These are phyloP conservation scores for Trachemys scripta DNA, from an alignment of 2,113 vertebrate genomes.

Conservation along the genomic window DNA sequence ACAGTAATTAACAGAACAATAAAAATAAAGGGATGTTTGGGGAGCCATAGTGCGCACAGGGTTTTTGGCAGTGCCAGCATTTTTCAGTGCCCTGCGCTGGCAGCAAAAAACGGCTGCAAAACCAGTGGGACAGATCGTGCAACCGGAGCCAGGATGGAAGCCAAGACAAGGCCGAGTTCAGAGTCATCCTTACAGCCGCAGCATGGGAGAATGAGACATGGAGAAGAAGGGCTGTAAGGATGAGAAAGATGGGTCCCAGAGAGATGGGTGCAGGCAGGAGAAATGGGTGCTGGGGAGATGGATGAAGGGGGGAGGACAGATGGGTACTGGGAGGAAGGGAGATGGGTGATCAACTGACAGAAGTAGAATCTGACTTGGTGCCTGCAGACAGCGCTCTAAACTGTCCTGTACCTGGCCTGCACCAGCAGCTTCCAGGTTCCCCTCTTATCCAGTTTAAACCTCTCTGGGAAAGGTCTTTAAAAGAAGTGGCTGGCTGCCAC, in stretches of 20 bases:
- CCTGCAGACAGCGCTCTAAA: background rate
- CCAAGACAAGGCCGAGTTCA: accelerated
- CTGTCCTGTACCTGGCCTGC: background rate
- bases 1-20: slow-evolving; percentile 93
- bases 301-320: background rate
- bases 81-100: slow-evolving; percentile 86
- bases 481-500: background rate
- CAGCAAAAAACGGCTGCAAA: slow-evolving; percentile 76
- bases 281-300: background rate
- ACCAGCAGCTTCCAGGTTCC: background rate
- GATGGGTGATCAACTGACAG: background rate
- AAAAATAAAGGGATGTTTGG: slow-evolving; percentile 92
- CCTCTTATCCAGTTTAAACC: background rate
- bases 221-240: background rate
- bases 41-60: slow-evolving; percentile 87
- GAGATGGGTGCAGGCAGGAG: background rate
- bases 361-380: accelerated
- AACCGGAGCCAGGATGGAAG: background rate
- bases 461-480: background rate
- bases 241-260: background rate
- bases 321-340: background rate
- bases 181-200: accelerated
- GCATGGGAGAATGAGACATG: accelerated
- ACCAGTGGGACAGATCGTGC: slow-evolving; percentile 63
- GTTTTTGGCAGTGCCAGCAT: slow-evolving; percentile 90